phyloP scores from a whole-genome alignment of 2,888 invertebrate genomes.

The Caenorhabditis macrosperma region DNA sequence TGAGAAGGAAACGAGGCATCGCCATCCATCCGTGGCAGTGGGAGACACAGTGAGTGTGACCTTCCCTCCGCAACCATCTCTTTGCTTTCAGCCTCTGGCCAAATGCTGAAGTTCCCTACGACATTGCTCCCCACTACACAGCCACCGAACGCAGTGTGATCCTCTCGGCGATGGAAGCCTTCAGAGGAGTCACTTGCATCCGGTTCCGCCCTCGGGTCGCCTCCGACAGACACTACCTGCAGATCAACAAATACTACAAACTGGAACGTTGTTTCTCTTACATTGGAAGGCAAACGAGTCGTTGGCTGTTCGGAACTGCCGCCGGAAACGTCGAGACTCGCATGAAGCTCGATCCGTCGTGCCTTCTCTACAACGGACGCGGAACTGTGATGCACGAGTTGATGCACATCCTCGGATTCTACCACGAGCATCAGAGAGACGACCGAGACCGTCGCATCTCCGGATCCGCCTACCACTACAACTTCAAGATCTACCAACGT shows the following conservation, averaged over 20 bases:
- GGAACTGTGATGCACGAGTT: constrained; percentile 69
- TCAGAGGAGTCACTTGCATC: constrained; percentile 63
- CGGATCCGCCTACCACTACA: constrained; percentile 61
- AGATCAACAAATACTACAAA: constrained; percentile 67
- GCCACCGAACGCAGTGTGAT: constrained; percentile 54
- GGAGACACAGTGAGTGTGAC: constrained; percentile 56
- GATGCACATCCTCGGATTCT: constrained; percentile 71
- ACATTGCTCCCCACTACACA: constrained; percentile 66
- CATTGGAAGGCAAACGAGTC: constrained; percentile 64
- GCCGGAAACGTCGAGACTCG: constrained; percentile 66
- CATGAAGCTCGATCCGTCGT: constrained; percentile 68
- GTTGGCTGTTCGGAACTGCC: constrained; percentile 60
- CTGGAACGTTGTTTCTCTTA: constrained; percentile 67
- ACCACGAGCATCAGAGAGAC: constrained; percentile 69
- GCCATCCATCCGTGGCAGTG: constrained; percentile 67
- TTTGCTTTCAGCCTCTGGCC: constrained; percentile 65
- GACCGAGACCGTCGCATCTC: constrained; percentile 65
- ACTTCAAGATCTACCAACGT: constrained; percentile 66
- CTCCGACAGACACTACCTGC: constrained; percentile 60
- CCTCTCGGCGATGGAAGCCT: constrained; percentile 65
- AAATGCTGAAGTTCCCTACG: constrained; percentile 63
- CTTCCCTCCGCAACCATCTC: background rate
- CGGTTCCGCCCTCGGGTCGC: constrained; percentile 63
- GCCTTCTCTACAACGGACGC: constrained; percentile 63
- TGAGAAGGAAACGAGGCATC: constrained; percentile 51